These are phyloP conservation scores for Thryonomys swinderianus DNA, from an alignment of 2,113 vertebrate genomes.

Conservation along the genomic window DNA sequence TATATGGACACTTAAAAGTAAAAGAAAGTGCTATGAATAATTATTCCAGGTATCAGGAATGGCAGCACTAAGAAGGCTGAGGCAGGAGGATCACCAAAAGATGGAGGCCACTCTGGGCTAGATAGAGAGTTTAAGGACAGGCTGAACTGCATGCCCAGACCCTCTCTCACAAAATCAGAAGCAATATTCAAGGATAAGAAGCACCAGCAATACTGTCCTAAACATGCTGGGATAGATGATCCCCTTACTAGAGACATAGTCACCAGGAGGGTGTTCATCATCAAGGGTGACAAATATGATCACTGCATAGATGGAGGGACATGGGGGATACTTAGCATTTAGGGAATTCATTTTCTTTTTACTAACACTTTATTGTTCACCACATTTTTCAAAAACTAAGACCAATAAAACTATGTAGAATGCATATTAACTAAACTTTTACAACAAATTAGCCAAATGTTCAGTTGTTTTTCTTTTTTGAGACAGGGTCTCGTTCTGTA, in stretches of 20 bases:
- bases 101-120: neutral
- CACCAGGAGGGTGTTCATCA: neutral
- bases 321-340: neutral
- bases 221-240: neutral
- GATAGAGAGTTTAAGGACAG: neutral
- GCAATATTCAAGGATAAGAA: neutral
- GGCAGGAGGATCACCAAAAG: neutral
- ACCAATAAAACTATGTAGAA: neutral
- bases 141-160: neutral
- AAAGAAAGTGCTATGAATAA: neutral
- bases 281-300: neutral
- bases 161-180: neutral
- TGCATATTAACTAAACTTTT: neutral
- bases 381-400: slow-evolving; percentile 34
- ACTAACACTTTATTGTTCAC: neutral
- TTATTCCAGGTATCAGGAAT: neutral
- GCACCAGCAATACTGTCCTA: neutral
- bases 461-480: too few relatives aligned
- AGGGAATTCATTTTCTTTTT: slow-evolving; percentile 10
- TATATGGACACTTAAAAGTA: neutral
- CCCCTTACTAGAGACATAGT: neutral
- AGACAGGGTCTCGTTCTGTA: too few relatives aligned
- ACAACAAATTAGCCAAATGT: slow-evolving; percentile 11
- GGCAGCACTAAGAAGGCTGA: neutral
- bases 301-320: neutral